Conservation (phyloP, 2,113 vertebrate genomes). For the Bombycilla garrulus region DNA sequence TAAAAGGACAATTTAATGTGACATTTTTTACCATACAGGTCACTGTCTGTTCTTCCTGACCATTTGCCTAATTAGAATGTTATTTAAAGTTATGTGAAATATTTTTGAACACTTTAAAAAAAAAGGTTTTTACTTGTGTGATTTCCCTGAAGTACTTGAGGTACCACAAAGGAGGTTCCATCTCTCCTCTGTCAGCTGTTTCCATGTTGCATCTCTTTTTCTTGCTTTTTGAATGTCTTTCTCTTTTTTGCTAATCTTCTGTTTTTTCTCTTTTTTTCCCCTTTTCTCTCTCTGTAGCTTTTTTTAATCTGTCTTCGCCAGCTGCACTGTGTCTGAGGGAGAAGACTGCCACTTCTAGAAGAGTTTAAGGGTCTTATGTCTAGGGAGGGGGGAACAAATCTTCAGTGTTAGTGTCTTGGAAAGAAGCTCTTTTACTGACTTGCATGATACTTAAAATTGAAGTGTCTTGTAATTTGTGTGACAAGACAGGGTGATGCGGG, state of each 20-base stretch:
- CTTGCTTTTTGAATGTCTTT: conserved; percentile 59
- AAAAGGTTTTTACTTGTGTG: neutral
- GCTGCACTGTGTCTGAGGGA: conserved; percentile 86
- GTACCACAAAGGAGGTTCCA: neutral
- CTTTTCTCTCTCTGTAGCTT: conserved; percentile 88
- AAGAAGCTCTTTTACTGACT: conserved; percentile 73
- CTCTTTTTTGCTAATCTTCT: conserved; percentile 71
- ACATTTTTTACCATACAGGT: neutral
- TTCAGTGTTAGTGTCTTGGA: conserved; percentile 67
- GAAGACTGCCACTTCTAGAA: conserved; percentile 90
- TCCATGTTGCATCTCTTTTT: conserved; percentile 8
- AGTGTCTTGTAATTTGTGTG: conserved; percentile 68
- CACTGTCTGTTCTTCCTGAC: conserved; percentile 6
- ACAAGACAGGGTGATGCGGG: conserved; percentile 43
- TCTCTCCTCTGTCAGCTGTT: conserved; percentile 35
- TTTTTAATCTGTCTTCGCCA: conserved; percentile 95
- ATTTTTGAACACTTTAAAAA: neutral
- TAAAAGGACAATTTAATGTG: neutral
- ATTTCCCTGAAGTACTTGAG: conserved; percentile 31
- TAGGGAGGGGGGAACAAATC: conserved; percentile 63
- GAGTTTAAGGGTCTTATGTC: conserved; percentile 81
- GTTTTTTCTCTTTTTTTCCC: conserved; percentile 58
- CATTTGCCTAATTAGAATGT: conserved; percentile 6
- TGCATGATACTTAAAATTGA: conserved; percentile 74
- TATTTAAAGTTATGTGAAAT: conserved; percentile 14